Base-by-base conservation (phyloP, 2,113 vertebrate species). In the Nipponia nippon region DNA sequence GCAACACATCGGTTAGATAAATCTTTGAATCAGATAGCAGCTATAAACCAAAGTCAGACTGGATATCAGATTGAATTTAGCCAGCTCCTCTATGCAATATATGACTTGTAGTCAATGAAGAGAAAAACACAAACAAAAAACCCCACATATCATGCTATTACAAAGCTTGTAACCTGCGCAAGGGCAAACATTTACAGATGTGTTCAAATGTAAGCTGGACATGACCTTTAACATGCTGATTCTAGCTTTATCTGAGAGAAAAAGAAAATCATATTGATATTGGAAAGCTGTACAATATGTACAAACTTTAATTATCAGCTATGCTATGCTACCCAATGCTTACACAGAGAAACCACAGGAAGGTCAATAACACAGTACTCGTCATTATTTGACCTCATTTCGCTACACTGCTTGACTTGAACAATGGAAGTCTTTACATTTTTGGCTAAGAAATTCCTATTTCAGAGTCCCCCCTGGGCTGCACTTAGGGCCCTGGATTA, bases 131-230 rank as follows among this genome's bases (percentile, higher is more conserved):
- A 49, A 91, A 50, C n/a, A 79, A 23, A 67, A 40, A 16, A 1
- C 1, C 29, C 19, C 38, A 69, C 6, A 5, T 63, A 38, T 17
- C 11, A 56, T 34, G 16, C 3, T 90, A 34, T 47, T 83, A 26
- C 27, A 89, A 79, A 7, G 23, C 56, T 86, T 96, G 56, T 44
- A 84, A 91, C 50, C 61, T 92, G 44, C 6, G 11, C 20, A 50
- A 62, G 25, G 49, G 26, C 58, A 96, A 96, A 94, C 80, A 93
- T 82, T 96, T 96, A 92, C 20, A 87, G 49, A 93, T 79, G 47
- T 67, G 22, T 96, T 97, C 62, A 91, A 93, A 70, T 9, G 5
- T 89, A 83, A 92, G 52, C 40, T 56, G 85, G 49, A 61, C 58
- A 36, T 75, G 46, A 90, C 49, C 34, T 95, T 93, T 97, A 73